Evolutionary conservation across 1,140 invertebrate species (phyloP).

Genomic region (Dolichoris vasculosae): DNA sequence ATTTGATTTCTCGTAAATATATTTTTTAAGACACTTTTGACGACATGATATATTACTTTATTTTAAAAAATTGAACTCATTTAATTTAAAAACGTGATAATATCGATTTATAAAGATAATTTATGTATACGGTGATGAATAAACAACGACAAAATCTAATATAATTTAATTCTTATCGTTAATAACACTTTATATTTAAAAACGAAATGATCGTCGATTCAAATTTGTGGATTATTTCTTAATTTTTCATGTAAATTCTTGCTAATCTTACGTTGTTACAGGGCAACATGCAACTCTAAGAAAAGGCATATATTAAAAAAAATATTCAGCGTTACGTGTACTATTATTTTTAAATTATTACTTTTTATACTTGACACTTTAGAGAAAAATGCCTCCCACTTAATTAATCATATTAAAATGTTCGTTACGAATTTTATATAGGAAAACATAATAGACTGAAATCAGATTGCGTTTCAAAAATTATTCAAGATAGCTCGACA

Average conservation of each 20-base stretch:
- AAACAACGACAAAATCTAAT: not conserved
- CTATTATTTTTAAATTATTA: constrained; percentile 9
- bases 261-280: not conserved
- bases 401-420: not conserved
- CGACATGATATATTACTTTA: not conserved
- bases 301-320: not conserved
- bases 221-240: not conserved
- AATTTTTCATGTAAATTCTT: not conserved
- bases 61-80: not conserved
- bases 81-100: not conserved
- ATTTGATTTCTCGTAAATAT: not conserved
- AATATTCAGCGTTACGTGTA: not conserved
- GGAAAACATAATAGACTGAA: not conserved
- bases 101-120: not conserved
- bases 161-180: not conserved
- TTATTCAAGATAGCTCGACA: not conserved
- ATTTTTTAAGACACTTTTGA: not conserved
- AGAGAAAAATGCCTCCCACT: not conserved
- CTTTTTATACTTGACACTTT: not conserved
- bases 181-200: not conserved
- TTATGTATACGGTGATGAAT: not conserved
- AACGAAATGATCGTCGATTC: not conserved
- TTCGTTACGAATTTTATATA: not conserved
- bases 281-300: not conserved
- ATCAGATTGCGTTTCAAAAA: not conserved